phyloP scores from a whole-genome alignment of 2,797 vertebrate species.

The Manis crassicaudata region DNA sequence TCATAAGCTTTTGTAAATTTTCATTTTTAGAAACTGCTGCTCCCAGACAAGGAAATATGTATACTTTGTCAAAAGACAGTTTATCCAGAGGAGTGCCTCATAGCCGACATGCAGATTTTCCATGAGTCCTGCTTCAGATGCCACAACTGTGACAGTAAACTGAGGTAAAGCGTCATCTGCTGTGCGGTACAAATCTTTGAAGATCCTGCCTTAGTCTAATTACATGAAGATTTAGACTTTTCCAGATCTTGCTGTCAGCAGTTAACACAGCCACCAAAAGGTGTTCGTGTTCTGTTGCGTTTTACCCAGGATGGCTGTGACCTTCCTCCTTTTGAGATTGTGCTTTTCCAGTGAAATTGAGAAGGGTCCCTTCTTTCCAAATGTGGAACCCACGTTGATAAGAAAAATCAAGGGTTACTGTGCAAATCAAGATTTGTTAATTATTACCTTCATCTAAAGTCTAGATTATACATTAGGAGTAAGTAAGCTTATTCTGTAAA shows the following conservation, averaged over 20 bases:
- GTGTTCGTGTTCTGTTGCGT: not conserved
- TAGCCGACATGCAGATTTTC: slow-evolving; percentile 96
- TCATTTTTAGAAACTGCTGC: slow-evolving; percentile 89
- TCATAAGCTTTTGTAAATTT: slow-evolving; percentile 66
- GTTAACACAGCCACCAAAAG: not conserved
- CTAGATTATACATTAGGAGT: not conserved
- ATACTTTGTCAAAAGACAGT: slow-evolving; percentile 94
- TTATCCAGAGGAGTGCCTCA: slow-evolving; percentile 97
- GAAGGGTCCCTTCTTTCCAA: not conserved
- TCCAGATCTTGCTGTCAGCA: not conserved
- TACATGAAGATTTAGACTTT: not conserved
- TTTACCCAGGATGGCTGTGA: not conserved
- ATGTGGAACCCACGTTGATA: not conserved
- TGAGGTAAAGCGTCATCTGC: slow-evolving; percentile 90
- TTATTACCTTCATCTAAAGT: not conserved
- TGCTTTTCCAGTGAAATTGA: slow-evolving; percentile 13
- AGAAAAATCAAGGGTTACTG: not conserved
- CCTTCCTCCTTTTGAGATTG: not conserved
- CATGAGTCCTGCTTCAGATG: slow-evolving; percentile 99
- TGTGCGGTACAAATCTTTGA: not conserved
- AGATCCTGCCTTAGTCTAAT: not conserved
- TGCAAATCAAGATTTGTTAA: not conserved
- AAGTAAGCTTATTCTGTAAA: not conserved
- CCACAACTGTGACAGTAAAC: slow-evolving; percentile 94
- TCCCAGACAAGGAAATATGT: slow-evolving; percentile 94